Evolutionary conservation across 37 sponge, comb jelly and placozoan species (phyloP), one percentile per base, ranked within the genome.

Genomic region (Oopsacas minuta): DNA sequence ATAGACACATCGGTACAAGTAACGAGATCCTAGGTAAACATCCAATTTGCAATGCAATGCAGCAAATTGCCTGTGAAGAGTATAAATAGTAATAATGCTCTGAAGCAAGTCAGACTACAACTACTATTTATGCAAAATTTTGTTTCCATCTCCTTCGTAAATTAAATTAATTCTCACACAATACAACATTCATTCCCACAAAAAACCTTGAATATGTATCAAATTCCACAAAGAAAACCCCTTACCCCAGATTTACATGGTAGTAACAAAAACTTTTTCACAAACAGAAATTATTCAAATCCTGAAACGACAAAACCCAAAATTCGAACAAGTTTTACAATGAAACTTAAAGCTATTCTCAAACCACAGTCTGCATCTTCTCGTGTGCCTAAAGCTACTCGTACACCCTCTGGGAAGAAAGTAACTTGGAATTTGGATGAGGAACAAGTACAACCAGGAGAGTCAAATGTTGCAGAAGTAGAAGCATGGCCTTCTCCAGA

Each of bases 401-500:
- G 75, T 3, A 25, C 30, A 3, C 5, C 28, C 28, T 61, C 75
- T 25, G 75, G 75, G 5, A 61, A 61, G 75, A 61, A 61, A 61
- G 75, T 61, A 25, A 61, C 75, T 61, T 61, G 75, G 75, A 61
- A 61, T n/a, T 10, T 61, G 75, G 75, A 61, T 12, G 75, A 61
- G 30, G 75, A 61, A 61, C 75, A 61, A 3, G 22, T 61, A n/a
- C 75, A 61, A 61, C 75, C 75, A 61, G 75, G 75, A 34, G 75
- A 61, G 75, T 61, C 28, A 10, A 10, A 61, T 25, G 75, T 5
- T 20, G 28, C 75, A 25, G 15, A 42, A 42, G 22, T 7, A 20
- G 75, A 61, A 7, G 75, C 75, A 10, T 61, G 75, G 75, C 75
- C 75, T 61, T 61, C 75, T 61, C 49, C 49, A 42, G 75, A n/a